Evolutionary conservation across 2,888 invertebrate genomes (phyloP), one percentile per base, ranked within the genome.

Genomic region (Incurvaria masculella): DNA sequence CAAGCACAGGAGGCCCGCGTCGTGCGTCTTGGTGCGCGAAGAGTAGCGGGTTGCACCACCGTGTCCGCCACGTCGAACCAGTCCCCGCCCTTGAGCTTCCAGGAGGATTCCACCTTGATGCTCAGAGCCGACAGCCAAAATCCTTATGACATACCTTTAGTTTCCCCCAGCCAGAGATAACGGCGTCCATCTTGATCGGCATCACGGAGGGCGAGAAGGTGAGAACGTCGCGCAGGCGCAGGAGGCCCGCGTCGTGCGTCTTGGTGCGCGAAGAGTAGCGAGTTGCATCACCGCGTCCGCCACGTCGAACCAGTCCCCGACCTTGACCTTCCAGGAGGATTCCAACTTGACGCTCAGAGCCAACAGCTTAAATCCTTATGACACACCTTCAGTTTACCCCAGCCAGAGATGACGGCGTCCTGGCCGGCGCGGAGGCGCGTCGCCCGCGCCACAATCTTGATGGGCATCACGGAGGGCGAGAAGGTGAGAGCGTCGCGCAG

Each of bases 121-220:
- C 68, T 71, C 38, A 76, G 56, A 43, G 76, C 76, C 20, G 54
- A 65, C 0, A 72, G 64, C 19, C 61, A 60, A 1, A 69, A 64
- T 55, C 75, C n/a, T n/a, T n/a, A n/a, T n/a, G n/a, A n/a, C n/a
- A n/a, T 55, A 72, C 68, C 63, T 62, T 65, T 5, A 78, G 51
- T 45, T 70, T 72, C 1, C 79, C 79, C 79, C 78, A 79, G 0
- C 79, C 79, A 2, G 79, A 78, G 0, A 78, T 72, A 19, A 74
- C 72, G 38, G 72, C 71, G 0, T 74, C 69, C 42, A 81, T 53
- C 10, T 62, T 53, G 33, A 79, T 73, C 0, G 75, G 69, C 50
- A 70, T 58, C 1, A 79, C 66, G n/a, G 62, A 63, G 3, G 67
- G 59, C 0, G 76, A 69, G 62, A 78, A 68, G 26, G n/a, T n/a